Conservation (phyloP, 2,113 vertebrate species). For the Perca schrenkii region DNA sequence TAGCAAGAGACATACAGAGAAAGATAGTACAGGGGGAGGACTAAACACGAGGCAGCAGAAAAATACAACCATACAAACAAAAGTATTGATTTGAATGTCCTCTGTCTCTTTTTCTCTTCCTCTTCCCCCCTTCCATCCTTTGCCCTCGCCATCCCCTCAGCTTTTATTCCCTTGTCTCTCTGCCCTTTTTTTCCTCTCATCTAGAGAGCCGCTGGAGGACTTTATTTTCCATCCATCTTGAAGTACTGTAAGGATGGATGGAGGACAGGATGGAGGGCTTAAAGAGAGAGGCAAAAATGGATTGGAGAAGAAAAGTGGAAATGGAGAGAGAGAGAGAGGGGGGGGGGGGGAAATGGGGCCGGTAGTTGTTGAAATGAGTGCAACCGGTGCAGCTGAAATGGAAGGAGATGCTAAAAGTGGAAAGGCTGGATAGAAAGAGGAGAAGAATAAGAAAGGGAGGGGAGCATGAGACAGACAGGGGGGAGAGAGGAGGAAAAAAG, state of each 20-base stretch:
- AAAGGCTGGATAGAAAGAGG: conserved; percentile 23
- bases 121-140: conserved; percentile 23
- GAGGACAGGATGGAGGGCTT: conserved; percentile 71
- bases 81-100: conserved; percentile 77
- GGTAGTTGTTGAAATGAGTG: conserved; percentile 75
- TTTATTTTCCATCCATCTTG: conserved; percentile 74
- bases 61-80: conserved; percentile 74
- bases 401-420: conserved; percentile 68
- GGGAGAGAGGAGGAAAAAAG: conserved; percentile 19
- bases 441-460: conserved; percentile 21
- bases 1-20: conserved; percentile 42
- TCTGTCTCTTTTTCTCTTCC: conserved; percentile 29
- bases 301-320: conserved; percentile 68
- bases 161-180: conserved; percentile 67
- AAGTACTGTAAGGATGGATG: conserved; percentile 65
- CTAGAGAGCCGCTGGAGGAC: conserved; percentile 63
- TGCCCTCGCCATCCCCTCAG: conserved; percentile 53
- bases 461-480: conserved; percentile 13
- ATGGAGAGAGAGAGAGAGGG: conserved; percentile 32
- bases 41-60: conserved; percentile 48
- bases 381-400: conserved; percentile 74
- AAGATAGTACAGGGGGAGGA: conserved; percentile 26
- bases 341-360: conserved; percentile 30
- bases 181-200: conserved; percentile 23
- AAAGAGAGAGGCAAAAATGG: conserved; percentile 62